Conservation (phyloP, 2,113 vertebrate species). For the mouse (Mus musculus) region GRCm39 chr4:38478501-38479000, state of each 20-base stretch:
- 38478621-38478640: neutral
- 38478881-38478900: neutral
- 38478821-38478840: neutral
- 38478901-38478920: neutral
- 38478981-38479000: neutral
- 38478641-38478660: neutral
- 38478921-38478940: neutral
- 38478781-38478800: neutral
- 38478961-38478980: neutral
- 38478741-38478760: neutral
- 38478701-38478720: neutral
- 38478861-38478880: neutral
- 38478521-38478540: constrained; percentile 69
- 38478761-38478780: neutral
- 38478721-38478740: neutral
- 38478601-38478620: neutral
- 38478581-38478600: neutral
- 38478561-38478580: neutral
- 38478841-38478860: neutral
- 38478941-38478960: neutral
- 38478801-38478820: neutral
- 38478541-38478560: constrained; percentile 38
- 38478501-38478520: constrained; percentile 54
- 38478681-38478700: neutral
- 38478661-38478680: neutral